Conservation (phyloP, 2,113 vertebrate species). For the Dascyllus trimaculatus region DNA sequence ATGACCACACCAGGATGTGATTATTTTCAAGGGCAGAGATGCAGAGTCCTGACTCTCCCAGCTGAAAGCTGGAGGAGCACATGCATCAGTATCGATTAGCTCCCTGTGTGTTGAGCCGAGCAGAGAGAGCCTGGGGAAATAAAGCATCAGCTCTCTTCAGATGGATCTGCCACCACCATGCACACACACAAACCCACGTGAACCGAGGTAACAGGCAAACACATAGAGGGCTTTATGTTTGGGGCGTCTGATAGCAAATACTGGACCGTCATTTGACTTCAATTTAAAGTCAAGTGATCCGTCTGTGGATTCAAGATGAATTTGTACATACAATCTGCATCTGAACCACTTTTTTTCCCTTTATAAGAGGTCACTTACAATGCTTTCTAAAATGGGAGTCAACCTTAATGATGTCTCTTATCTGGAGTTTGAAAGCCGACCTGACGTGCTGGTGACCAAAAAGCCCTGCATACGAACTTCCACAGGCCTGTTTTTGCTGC, state of each 20-base stretch:
- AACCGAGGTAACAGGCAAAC: constrained; percentile 1
- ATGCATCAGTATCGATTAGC: constrained; percentile 64
- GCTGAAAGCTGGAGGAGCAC: constrained; percentile 12
- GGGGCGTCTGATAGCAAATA: neutral
- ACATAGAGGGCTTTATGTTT: neutral
- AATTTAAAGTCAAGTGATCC: neutral
- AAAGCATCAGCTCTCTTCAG: constrained; percentile 16
- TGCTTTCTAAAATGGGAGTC: fast-evolving
- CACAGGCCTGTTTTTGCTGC: neutral
- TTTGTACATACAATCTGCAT: too few species aligned
- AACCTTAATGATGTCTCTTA: constrained; percentile 31
- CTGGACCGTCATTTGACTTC: neutral
- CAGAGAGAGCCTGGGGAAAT: constrained; percentile 64
- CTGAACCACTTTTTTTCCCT: too few species aligned
- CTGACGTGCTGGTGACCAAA: constrained; percentile 6
- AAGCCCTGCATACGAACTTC: constrained; percentile 30
- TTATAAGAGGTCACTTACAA: neutral
- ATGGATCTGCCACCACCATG: constrained; percentile 12
- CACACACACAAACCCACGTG: neutral
- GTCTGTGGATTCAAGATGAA: neutral
- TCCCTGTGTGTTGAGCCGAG: constrained; percentile 41
- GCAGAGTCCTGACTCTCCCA: neutral
- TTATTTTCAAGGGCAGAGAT: constrained; percentile 31
- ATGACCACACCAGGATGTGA: neutral
- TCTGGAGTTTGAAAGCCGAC: constrained; percentile 37